Percentiles rank a stretch among this genome's conserved stretches.
Conservation (phyloP, 2,797 vertebrate species). For the Poecilia velifera region DNA sequence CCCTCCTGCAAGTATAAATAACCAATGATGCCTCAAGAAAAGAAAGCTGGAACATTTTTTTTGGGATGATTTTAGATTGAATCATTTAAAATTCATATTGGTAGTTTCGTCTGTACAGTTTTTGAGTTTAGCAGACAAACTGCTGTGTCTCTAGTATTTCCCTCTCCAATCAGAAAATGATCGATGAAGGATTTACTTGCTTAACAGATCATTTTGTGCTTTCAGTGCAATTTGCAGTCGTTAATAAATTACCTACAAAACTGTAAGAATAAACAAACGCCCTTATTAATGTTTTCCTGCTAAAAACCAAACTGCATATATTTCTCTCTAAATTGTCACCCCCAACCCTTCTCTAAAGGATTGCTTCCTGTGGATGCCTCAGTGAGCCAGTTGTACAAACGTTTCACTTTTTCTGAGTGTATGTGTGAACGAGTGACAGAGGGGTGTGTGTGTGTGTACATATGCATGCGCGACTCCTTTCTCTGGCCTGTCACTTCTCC, state of each 20-base stretch:
- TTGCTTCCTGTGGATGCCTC: constrained; percentile 59
- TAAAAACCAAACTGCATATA: constrained; percentile 58
- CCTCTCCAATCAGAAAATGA: background rate
- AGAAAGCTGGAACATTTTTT: background rate
- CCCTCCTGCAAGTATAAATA: background rate
- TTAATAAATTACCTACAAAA: background rate
- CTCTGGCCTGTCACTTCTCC: constrained; percentile 72
- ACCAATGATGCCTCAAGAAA: background rate
- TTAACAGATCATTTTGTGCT: background rate
- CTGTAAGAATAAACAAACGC: constrained; percentile 18
- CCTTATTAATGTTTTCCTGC: constrained; percentile 55
- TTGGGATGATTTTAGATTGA: background rate
- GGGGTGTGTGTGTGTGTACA: constrained; percentile 59
- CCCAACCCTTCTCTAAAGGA: constrained; percentile 29
- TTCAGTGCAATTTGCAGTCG: background rate
- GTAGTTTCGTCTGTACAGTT: background rate
- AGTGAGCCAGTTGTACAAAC: constrained; percentile 30
- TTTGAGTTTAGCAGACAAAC: background rate
- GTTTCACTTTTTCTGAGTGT: constrained; percentile 32
- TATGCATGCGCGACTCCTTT: constrained; percentile 73
- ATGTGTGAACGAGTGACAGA: constrained; percentile 59
- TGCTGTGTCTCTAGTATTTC: background rate
- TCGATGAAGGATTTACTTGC: background rate
- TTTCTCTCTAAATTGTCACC: constrained; percentile 39
- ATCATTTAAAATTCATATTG: background rate